Base-by-base conservation (phyloP, 2,797 vertebrate genomes). In the Oophaga sylvatica region DNA sequence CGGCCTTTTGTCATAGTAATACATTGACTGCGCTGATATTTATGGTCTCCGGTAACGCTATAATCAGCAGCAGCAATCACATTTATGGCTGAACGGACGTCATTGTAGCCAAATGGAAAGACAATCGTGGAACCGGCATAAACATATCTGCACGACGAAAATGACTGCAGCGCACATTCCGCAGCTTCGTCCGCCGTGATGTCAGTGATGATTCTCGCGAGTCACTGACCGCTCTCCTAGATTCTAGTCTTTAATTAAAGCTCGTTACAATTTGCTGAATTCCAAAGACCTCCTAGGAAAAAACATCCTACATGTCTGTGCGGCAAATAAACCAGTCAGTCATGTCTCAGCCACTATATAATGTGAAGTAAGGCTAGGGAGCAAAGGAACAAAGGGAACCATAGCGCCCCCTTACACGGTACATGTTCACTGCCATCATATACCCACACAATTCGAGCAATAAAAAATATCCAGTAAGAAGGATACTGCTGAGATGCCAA, bases 31-130 rank as follows among this genome's bases (percentile, higher is more conserved):
- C 13, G 17, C 13, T 63, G 12, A 29, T 70, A 82, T 89, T 78
- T 86, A 83, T 62, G 53, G 71, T 10, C 31, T 76, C 19, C 80
- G 53, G 60, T 86, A 70, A 89, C 29, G 41, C 16, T 35, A 2
- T 83, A 82, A 78, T 89, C 83, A 62, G 65, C 3, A 73, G 41
- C 26, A 48, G 35, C 9, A 59, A 85, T 85, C 68, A 45, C n/a
- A 62, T 11, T 31, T 20, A 31, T 83, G 19, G 62, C 65, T 63
- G 48, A 59, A 73, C 75, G 26, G 31, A 76, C 35, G 45, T 65
- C 45, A 4, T 77, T 65, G 71, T 5, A 84, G 41, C 22, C 22
- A 48, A 29, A n/a, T n/a, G 7, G 13, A 16, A 8, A 71, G 45
- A 84, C 57, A 31, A 56, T 65, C n/a, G 19, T 65, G 63, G 31